Evolutionary conservation across 2,888 invertebrate species (phyloP).

Genomic region (Malthinus seriepunctatus): DNA sequence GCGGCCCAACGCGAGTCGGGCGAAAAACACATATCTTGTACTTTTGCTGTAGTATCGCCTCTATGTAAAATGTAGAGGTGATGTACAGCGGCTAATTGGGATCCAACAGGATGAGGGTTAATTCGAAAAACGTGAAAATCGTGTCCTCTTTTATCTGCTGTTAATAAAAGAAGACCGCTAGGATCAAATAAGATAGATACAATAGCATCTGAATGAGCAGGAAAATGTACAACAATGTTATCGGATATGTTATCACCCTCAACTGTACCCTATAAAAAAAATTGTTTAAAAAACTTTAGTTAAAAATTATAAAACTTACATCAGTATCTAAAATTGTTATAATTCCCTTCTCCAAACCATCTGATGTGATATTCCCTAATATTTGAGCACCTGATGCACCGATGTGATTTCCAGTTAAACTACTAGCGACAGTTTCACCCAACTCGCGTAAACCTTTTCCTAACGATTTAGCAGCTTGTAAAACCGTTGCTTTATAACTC

Average conservation of each 20-base stretch:
- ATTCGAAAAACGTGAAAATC: conserved; percentile 96
- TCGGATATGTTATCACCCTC: conserved; percentile 56
- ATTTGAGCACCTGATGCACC: conserved; percentile 44
- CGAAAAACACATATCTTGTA: conserved; percentile 90
- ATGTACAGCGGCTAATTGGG: conserved; percentile 86
- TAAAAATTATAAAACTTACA: conserved; percentile 38
- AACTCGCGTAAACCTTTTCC: conserved; percentile 88
- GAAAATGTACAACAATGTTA: conserved; percentile 83
- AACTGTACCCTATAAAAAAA: conserved; percentile 6
- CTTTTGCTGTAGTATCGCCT: conserved; percentile 95
- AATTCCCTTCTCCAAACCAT: conserved; percentile 81
- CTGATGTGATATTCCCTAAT: conserved; percentile 44
- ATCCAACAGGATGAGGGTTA: conserved; percentile 83
- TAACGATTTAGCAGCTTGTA: conserved; percentile 92
- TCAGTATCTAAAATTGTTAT: conserved; percentile 87
- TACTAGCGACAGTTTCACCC: conserved; percentile 90
- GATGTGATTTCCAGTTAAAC: conserved; percentile 70
- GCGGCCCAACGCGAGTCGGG: conserved; percentile 96
- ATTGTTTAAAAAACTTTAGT: neutral
- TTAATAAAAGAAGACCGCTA: conserved; percentile 85
- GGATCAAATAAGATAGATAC: conserved; percentile 90
- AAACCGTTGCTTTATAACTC: conserved; percentile 89
- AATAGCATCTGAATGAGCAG: conserved; percentile 86
- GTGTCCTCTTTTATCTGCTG: conserved; percentile 90
- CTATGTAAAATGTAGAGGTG: conserved; percentile 94